phyloP scores from a whole-genome alignment of 2,113 vertebrate species.

The Anser cygnoides region DNA sequence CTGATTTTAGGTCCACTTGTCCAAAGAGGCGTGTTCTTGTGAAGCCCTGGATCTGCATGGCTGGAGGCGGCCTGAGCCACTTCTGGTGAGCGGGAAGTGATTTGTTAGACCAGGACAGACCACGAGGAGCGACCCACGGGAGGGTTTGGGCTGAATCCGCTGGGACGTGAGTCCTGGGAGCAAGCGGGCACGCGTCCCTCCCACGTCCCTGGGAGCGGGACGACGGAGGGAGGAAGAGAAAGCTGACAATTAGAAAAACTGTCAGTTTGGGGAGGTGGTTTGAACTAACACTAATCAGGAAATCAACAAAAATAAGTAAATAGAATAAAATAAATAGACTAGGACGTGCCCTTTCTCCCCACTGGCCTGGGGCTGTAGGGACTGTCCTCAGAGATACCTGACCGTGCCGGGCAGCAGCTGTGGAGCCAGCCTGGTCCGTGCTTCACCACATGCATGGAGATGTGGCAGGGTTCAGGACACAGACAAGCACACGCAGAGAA shows the following conservation, averaged over 20 bases:
- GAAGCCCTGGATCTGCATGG: background rate
- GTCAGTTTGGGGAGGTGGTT: background rate
- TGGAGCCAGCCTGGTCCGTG: background rate
- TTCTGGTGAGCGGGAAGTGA: slow-evolving; percentile 56
- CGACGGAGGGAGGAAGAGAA: background rate
- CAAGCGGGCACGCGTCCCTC: background rate
- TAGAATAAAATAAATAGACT: background rate
- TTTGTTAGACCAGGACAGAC: slow-evolving; percentile 51
- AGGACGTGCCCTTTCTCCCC: background rate
- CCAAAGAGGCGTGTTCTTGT: background rate
- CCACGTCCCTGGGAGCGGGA: too few relatives aligned
- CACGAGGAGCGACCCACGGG: background rate
- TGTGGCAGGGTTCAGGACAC: background rate
- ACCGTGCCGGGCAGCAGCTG: background rate
- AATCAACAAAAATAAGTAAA: background rate
- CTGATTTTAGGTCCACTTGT: slow-evolving; percentile 10
- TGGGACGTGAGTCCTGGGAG: background rate
- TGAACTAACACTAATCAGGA: slow-evolving; percentile 34
- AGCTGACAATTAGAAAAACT: background rate
- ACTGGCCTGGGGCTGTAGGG: background rate
- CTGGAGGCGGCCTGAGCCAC: slow-evolving; percentile 47
- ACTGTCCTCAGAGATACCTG: background rate
- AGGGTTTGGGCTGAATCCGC: background rate
- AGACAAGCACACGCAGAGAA: slow-evolving; percentile 39
- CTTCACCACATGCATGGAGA: background rate